Evolutionary conservation across 2,113 vertebrate species (phyloP).

Genomic region (Morone chrysops): DNA sequence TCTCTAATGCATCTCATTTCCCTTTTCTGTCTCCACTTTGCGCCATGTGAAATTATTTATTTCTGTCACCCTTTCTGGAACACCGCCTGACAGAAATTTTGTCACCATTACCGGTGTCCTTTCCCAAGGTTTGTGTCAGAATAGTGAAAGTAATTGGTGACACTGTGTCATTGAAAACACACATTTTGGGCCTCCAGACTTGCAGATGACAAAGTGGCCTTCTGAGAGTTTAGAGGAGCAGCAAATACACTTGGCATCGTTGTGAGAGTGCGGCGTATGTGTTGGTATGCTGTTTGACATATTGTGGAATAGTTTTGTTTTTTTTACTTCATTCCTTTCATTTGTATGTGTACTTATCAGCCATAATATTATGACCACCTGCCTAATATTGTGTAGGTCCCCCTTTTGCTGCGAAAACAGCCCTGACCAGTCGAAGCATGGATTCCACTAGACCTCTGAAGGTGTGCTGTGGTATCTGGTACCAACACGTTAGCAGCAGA

Average conservation of each 20-base stretch:
- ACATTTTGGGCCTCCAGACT: slow-evolving; percentile 46
- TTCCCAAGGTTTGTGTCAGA: slow-evolving; percentile 66
- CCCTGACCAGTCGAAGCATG: no score
- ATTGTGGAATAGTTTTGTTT: neutral
- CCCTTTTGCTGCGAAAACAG: no score
- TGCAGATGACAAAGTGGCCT: slow-evolving; percentile 38
- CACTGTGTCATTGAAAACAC: slow-evolving; percentile 50
- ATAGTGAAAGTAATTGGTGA: slow-evolving; percentile 59
- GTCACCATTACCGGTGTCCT: slow-evolving; percentile 62
- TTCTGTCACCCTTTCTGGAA: slow-evolving; percentile 25
- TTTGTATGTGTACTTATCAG: neutral
- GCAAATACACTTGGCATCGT: slow-evolving; percentile 10
- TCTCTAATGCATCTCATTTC: slow-evolving; percentile 50
- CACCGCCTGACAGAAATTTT: slow-evolving; percentile 46
- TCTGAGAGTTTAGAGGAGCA: slow-evolving; percentile 17
- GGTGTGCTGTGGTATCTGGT: no score
- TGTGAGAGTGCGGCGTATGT: neutral
- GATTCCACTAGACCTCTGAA: no score
- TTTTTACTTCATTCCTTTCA: no score
- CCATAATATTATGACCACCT: no score
- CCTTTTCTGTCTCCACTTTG: slow-evolving; percentile 21
- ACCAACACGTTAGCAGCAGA: no score
- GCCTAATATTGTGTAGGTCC: no score
- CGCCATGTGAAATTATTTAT: slow-evolving; percentile 12
- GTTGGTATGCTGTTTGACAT: neutral